phyloP scores from a whole-genome alignment of 2,888 invertebrate genomes.

The Boloria selene region DNA sequence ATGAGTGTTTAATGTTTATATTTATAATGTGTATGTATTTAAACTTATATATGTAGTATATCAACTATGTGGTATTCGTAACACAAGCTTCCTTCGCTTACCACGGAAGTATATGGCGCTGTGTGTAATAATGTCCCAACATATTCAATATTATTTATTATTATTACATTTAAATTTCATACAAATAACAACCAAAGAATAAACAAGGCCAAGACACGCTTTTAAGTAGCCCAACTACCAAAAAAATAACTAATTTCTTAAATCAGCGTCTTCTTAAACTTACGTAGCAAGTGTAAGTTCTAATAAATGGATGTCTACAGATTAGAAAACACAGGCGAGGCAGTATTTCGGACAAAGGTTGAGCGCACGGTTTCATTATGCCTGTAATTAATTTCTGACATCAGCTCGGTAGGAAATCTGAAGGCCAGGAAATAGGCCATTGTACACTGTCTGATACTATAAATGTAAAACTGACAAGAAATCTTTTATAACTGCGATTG shows the following conservation, averaged over 20 bases:
- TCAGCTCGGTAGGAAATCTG: conserved; percentile 37
- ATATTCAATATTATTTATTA: too few species aligned
- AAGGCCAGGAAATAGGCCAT: conserved; percentile 36
- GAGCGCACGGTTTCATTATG: conserved; percentile 46
- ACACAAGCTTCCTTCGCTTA: too few species aligned
- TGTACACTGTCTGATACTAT: conserved; percentile 15
- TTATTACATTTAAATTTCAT: too few species aligned
- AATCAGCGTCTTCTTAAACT: not conserved
- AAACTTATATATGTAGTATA: too few species aligned
- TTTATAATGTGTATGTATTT: too few species aligned
- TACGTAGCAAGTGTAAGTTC: not conserved
- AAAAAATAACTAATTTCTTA: not conserved
- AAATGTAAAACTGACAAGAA: conserved; percentile 10
- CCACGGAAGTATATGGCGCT: too few species aligned
- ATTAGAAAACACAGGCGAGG: conserved; percentile 39
- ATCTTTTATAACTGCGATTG: not conserved
- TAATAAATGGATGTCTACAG: conserved; percentile 39
- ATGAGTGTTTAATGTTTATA: too few species aligned
- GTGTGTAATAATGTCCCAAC: too few species aligned
- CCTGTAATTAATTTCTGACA: conserved; percentile 47
- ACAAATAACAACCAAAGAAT: not conserved
- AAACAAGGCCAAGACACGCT: too few species aligned
- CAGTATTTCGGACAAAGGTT: conserved; percentile 45
- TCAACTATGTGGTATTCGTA: too few species aligned
- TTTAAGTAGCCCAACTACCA: too few species aligned